These are phyloP conservation scores for Ivindomyrus marchei DNA, from an alignment of 2,113 vertebrate genomes.

Conservation along the genomic window DNA sequence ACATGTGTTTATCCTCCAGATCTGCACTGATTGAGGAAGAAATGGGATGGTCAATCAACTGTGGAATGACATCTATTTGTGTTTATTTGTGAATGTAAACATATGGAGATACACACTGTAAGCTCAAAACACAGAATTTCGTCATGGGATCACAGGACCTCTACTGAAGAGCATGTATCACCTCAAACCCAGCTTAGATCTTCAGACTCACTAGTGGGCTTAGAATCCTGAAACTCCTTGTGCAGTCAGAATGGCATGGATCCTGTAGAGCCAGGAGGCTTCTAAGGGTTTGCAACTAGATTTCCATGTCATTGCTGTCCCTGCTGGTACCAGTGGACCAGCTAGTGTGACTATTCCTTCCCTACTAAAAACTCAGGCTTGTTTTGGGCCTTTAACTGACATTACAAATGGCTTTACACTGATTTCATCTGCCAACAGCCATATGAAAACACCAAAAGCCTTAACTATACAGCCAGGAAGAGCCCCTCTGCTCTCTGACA, in stretches of 20 bases:
- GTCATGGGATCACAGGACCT: neutral
- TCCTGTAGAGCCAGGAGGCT: neutral
- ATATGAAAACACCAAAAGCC: neutral
- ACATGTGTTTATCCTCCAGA: slow-evolving; percentile 23
- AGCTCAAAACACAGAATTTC: neutral
- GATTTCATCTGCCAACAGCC: too few relatives aligned
- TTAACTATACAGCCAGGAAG: neutral
- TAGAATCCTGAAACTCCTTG: neutral
- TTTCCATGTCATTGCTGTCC: neutral
- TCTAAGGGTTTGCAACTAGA: neutral
- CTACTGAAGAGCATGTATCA: neutral
- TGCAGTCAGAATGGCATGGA: neutral
- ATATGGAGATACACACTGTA: neutral
- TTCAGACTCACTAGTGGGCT: neutral
- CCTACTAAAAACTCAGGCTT: neutral
- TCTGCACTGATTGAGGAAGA: neutral
- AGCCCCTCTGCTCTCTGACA: neutral
- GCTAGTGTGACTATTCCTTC: neutral
- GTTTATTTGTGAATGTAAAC: neutral
- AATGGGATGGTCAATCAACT: neutral
- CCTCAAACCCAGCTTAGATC: neutral
- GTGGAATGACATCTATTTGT: neutral
- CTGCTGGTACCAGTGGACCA: neutral
- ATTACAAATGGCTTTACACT: neutral
- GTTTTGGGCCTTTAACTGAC: neutral